A percentile compares a stretch with the other conserved stretches of the same genome.
These are phyloP conservation scores for Zoanthus sansibaricus DNA, from an alignment of 92 coral and sea anemone species.

Conservation along the genomic window DNA sequence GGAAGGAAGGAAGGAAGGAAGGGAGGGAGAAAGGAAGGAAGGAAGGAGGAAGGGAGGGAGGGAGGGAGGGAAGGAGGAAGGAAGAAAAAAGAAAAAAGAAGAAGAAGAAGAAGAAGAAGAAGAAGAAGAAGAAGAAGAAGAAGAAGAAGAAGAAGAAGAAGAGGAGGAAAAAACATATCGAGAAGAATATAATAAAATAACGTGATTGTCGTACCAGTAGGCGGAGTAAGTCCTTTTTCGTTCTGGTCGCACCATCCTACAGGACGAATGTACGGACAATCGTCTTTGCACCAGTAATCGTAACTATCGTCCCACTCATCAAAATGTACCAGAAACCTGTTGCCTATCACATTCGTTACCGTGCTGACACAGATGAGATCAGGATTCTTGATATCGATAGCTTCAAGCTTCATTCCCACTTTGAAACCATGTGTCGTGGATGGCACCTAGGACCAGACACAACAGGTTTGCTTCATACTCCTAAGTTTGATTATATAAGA, in stretches of 20 bases:
- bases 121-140: too few relatives aligned
- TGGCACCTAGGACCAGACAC: constrained; percentile 21
- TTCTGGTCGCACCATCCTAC: constrained; percentile 82
- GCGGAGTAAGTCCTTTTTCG: constrained; percentile 84
- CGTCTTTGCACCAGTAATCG: constrained; percentile 73
- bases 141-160: too few relatives aligned
- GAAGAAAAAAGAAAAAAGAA: too few relatives aligned
- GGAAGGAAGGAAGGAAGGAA: too few relatives aligned
- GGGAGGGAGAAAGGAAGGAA: too few relatives aligned
- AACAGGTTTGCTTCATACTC: not conserved
- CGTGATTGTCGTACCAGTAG: constrained; percentile 66
- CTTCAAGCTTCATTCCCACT: constrained; percentile 74
- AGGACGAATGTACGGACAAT: constrained; percentile 72
- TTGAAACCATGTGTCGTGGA: constrained; percentile 69
- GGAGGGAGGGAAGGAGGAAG: too few relatives aligned
- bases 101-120: too few relatives aligned
- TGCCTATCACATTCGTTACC: constrained; percentile 74
- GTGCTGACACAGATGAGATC: constrained; percentile 75
- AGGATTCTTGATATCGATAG: constrained; percentile 74
- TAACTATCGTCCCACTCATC: constrained; percentile 82
- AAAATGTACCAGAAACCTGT: constrained; percentile 73
- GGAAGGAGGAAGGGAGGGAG: too few relatives aligned
- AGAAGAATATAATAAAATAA: not conserved
- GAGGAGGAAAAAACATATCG: too few relatives aligned
- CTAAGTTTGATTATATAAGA: too few relatives aligned